These are phyloP conservation scores for Luperina testacea DNA, from an alignment of 2,888 invertebrate genomes.

Conservation along the genomic window DNA sequence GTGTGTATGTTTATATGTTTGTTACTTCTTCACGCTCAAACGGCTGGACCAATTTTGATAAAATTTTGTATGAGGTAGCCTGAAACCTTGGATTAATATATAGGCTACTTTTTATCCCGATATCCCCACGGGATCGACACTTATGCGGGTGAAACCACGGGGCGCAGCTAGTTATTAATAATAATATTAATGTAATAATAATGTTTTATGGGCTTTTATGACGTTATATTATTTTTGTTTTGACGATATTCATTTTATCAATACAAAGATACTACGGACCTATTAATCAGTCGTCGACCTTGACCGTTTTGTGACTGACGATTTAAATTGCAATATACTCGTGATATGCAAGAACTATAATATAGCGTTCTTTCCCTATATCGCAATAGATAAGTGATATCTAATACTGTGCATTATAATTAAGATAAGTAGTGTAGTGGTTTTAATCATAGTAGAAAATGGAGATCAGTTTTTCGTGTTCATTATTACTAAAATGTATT, in stretches of 20 bases:
- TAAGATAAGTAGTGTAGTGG: slow-evolving; percentile 4
- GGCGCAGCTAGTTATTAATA: too few relatives aligned
- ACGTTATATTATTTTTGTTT: background rate
- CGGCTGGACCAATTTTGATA: too few relatives aligned
- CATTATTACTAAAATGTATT: background rate
- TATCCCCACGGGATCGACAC: too few relatives aligned
- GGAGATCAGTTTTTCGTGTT: background rate
- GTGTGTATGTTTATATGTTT: too few relatives aligned
- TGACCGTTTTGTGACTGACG: background rate
- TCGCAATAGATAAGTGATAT: slow-evolving; percentile 38
- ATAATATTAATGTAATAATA: too few relatives aligned
- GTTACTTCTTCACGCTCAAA: too few relatives aligned
- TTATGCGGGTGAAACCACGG: too few relatives aligned
- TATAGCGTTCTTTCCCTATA: background rate
- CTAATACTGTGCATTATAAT: slow-evolving; percentile 23
- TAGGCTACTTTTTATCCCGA: too few relatives aligned
- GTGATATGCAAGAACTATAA: background rate
- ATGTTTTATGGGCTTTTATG: background rate
- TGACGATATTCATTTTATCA: background rate
- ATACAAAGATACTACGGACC: slow-evolving; percentile 5
- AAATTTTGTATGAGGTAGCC: too few relatives aligned
- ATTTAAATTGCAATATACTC: slow-evolving; percentile 24
- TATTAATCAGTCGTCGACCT: background rate
- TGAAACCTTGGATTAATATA: too few relatives aligned
- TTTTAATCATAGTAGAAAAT: background rate